Percentiles rank a stretch among this genome's conserved stretches.
Evolutionary conservation across 2,113 vertebrate species (phyloP).

Genomic region (Nettapus auritus): DNA sequence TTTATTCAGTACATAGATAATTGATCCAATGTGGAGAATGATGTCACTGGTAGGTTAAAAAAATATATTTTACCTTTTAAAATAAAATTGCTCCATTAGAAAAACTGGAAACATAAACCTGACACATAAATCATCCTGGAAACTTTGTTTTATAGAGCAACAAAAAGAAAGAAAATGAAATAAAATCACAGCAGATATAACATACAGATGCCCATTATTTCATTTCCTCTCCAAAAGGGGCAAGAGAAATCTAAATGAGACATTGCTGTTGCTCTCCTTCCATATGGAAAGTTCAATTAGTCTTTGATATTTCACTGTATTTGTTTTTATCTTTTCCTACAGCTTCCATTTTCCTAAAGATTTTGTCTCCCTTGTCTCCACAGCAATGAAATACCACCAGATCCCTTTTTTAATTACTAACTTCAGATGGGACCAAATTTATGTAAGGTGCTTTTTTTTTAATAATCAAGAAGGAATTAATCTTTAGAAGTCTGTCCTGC

Average conservation of each 20-base stretch:
- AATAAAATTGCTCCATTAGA: slow-evolving; percentile 56
- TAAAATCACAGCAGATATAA: slow-evolving; percentile 32
- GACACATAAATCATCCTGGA: slow-evolving; percentile 42
- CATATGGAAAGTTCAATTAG: background rate
- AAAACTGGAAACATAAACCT: slow-evolving; percentile 60
- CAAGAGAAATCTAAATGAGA: slow-evolving; percentile 26
- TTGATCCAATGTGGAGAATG: slow-evolving; percentile 67
- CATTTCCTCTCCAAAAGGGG: slow-evolving; percentile 12
- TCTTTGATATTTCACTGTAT: background rate
- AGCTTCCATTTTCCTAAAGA: background rate
- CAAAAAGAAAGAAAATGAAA: slow-evolving; percentile 41
- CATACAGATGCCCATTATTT: slow-evolving; percentile 31
- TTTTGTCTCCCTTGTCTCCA: background rate
- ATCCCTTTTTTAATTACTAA: background rate
- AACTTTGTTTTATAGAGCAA: slow-evolving; percentile 61
- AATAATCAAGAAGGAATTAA: background rate
- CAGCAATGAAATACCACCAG: background rate
- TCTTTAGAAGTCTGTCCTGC: background rate
- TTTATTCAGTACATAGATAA: slow-evolving; percentile 75
- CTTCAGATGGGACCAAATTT: background rate
- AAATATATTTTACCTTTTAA: slow-evolving; percentile 68
- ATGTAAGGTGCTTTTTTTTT: background rate
- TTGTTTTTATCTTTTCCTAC: background rate
- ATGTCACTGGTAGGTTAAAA: slow-evolving; percentile 63
- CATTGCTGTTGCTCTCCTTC: background rate